These are phyloP conservation scores for Onchidella celtica DNA, from an alignment of 2,888 invertebrate species.

Conservation along the genomic window DNA sequence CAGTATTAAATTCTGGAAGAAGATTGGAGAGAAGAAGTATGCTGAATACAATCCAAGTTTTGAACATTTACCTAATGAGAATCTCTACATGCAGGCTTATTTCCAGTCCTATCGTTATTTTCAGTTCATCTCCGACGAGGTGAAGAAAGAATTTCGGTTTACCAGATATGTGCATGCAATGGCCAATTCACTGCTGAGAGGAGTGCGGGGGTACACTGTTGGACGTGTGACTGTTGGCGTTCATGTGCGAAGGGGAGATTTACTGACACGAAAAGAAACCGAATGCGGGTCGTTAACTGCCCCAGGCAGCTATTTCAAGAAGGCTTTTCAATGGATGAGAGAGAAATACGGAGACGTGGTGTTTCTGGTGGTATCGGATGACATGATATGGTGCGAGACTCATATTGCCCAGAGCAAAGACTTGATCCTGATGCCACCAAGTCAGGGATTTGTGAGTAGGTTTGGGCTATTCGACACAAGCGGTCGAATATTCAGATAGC, in stretches of 20 bases:
- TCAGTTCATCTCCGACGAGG: slow-evolving; percentile 7
- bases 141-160: slow-evolving; percentile 36
- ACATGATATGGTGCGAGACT: not conserved
- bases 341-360: slow-evolving; percentile 11
- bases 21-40: slow-evolving; percentile 26
- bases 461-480: too few species aligned
- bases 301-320: slow-evolving; percentile 24
- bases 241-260: slow-evolving; percentile 41
- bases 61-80: slow-evolving; percentile 22
- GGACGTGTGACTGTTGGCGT: slow-evolving; percentile 31
- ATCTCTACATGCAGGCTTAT: slow-evolving; percentile 34
- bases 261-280: not conserved
- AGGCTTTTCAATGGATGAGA: slow-evolving; percentile 31
- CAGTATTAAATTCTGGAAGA: not conserved
- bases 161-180: not conserved
- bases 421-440: slow-evolving; percentile 19
- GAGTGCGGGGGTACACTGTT: not conserved
- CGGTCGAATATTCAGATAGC: too few species aligned
- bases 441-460: too few species aligned
- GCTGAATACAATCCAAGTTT: slow-evolving; percentile 40
- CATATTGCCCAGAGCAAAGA: not conserved
- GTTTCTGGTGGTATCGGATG: slow-evolving; percentile 41
- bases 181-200: not conserved
- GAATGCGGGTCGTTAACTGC: slow-evolving; percentile 8
- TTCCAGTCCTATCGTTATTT: slow-evolving; percentile 50